Conservation (phyloP, 2,113 vertebrate genomes). For the Conger conger region DNA sequence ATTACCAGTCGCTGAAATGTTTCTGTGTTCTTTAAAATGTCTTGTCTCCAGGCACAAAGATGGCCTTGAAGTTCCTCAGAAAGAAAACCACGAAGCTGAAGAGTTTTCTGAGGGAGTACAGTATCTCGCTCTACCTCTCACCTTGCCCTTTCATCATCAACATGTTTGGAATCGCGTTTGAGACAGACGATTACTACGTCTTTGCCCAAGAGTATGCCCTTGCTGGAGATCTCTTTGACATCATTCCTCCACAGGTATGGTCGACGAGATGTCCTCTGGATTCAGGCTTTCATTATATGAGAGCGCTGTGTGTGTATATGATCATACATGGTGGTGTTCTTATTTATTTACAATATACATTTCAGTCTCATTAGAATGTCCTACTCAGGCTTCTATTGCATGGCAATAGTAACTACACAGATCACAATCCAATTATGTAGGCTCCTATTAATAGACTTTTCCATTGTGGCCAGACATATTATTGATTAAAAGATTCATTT, state of each 20-base stretch:
- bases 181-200: constrained; percentile 78
- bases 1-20: not conserved
- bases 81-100: constrained; percentile 83
- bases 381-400: not conserved
- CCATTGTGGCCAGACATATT: not conserved
- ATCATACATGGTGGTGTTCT: no score
- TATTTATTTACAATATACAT: not conserved
- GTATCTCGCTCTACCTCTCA: constrained; percentile 78
- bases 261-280: not conserved
- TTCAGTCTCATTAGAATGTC: not conserved
- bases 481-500: not conserved
- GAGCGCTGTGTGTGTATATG: no score
- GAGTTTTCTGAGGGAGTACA: constrained; percentile 79
- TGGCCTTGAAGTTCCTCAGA: constrained; percentile 81
- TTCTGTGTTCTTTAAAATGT: constrained; percentile 6
- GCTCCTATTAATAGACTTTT: not conserved
- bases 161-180: constrained; percentile 80
- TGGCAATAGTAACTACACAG: not conserved
- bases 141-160: constrained; percentile 81
- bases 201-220: constrained; percentile 81
- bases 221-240: constrained; percentile 80
- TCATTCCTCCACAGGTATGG: constrained; percentile 80
- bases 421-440: not conserved
- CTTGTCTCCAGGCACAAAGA: constrained; percentile 69
- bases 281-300: not conserved